A percentile compares a stretch with the other conserved stretches of the same genome.
phyloP scores from a whole-genome alignment of 2,888 invertebrate genomes.

The Mythimna impura region DNA sequence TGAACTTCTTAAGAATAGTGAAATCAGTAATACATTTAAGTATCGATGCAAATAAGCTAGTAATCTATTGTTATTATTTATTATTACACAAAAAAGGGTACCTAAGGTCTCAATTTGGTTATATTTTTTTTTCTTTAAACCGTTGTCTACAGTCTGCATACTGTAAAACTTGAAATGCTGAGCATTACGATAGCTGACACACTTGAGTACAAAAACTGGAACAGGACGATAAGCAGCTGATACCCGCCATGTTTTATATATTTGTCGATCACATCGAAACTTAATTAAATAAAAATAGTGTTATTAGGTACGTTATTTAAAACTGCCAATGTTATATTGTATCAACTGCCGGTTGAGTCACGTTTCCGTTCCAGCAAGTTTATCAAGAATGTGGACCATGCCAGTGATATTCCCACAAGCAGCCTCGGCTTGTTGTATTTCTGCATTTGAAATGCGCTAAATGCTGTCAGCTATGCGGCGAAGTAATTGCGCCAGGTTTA shows the following conservation, averaged over 20 bases:
- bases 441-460: slow-evolving; percentile 72
- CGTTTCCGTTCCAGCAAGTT: slow-evolving; percentile 83
- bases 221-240: slow-evolving; percentile 49
- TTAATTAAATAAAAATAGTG: slow-evolving; percentile 54
- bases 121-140: background rate
- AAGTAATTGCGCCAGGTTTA: slow-evolving; percentile 66
- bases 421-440: slow-evolving; percentile 66
- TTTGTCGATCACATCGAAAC: slow-evolving; percentile 38
- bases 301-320: slow-evolving; percentile 38
- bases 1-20: too few relatives aligned
- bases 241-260: slow-evolving; percentile 15
- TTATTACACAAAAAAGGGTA: too few relatives aligned
- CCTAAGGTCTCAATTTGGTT: too few relatives aligned
- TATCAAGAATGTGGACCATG: slow-evolving; percentile 85
- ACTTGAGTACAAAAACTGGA: slow-evolving; percentile 35
- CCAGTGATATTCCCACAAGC: slow-evolving; percentile 79
- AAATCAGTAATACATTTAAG: too few relatives aligned
- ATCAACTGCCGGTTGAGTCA: slow-evolving; percentile 80
- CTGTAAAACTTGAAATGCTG: slow-evolving; percentile 7
- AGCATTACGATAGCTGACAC: background rate
- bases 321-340: slow-evolving; percentile 69
- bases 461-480: slow-evolving; percentile 59
- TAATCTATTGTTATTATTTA: too few relatives aligned
- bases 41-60: too few relatives aligned
- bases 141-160: background rate